These are phyloP conservation scores for Drosophila mulleri DNA, from an alignment of 2,888 invertebrate species.

Conservation along the genomic window DNA sequence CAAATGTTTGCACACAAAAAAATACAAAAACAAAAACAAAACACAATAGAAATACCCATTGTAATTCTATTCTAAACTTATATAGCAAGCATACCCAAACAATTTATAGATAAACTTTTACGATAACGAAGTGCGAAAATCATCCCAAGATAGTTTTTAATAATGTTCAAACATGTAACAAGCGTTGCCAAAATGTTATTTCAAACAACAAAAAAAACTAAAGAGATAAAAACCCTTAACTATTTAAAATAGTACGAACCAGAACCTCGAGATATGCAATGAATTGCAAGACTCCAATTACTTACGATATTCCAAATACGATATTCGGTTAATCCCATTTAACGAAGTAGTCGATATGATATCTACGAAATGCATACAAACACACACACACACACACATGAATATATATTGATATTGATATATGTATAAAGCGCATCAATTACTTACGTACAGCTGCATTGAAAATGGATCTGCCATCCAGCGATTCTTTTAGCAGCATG, in stretches of 20 bases:
- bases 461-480: constrained; percentile 22
- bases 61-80: constrained; percentile 14
- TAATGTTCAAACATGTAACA: constrained; percentile 64
- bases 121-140: constrained; percentile 66
- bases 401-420: constrained; percentile 38
- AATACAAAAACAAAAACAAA: no score
- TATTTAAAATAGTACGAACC: constrained; percentile 64
- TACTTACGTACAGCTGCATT: constrained; percentile 42
- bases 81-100: constrained; percentile 25
- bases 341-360: constrained; percentile 24
- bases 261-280: constrained; percentile 55
- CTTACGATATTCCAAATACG: constrained; percentile 56
- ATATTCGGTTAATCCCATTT: constrained; percentile 43
- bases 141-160: constrained; percentile 34
- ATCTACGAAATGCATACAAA: constrained; percentile 5
- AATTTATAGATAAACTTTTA: constrained; percentile 18
- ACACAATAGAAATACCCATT: constrained; percentile 9
- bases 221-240: constrained; percentile 31
- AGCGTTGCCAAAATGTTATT: constrained; percentile 78
- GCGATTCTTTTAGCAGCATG: constrained; percentile 18
- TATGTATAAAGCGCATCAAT: constrained; percentile 47
- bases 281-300: constrained; percentile 40
- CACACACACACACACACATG: constrained; percentile 3
- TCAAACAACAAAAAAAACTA: constrained; percentile 55
- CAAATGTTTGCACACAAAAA: constrained; percentile 1